Percentiles rank a stretch among this genome's conserved stretches.
Evolutionary conservation across 1,140 invertebrate species (phyloP).

Genomic region (Procambarus clarkii): DNA sequence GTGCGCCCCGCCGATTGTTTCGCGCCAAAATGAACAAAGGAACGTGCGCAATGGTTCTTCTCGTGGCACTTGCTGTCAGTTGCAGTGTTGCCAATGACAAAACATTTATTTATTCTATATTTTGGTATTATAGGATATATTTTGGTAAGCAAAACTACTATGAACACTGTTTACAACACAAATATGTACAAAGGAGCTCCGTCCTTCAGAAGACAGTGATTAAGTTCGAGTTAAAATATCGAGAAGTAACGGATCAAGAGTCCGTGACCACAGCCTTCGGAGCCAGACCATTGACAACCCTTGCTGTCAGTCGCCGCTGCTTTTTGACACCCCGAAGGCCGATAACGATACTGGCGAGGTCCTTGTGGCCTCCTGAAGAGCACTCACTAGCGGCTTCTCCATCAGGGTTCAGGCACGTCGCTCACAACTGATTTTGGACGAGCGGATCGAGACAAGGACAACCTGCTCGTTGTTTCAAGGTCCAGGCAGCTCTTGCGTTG

Average conservation of each 20-base stretch:
- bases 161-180: too few relatives aligned
- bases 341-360: slow-evolving; percentile 68
- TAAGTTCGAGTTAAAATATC: neutral
- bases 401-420: slow-evolving; percentile 67
- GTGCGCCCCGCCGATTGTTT: slow-evolving; percentile 61
- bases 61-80: slow-evolving; percentile 55
- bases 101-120: slow-evolving; percentile 27
- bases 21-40: slow-evolving; percentile 66
- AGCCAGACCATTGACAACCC: slow-evolving; percentile 56
- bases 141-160: too few relatives aligned
- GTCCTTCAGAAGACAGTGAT: neutral
- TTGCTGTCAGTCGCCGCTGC: slow-evolving; percentile 66
- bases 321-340: slow-evolving; percentile 67
- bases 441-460: neutral
- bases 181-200: too few relatives aligned
- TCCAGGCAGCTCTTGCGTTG: neutral
- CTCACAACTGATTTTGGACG: slow-evolving; percentile 66
- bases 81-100: slow-evolving; percentile 53
- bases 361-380: slow-evolving; percentile 63
- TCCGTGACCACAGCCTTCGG: slow-evolving; percentile 9
- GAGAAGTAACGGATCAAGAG: slow-evolving; percentile 2
- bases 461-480: neutral
- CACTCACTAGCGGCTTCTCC: slow-evolving; percentile 58
- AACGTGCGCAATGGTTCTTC: slow-evolving; percentile 40
- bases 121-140: neutral